Evolutionary conservation across 1,140 invertebrate genomes (phyloP).

Genomic region (Nephila pilipes): DNA sequence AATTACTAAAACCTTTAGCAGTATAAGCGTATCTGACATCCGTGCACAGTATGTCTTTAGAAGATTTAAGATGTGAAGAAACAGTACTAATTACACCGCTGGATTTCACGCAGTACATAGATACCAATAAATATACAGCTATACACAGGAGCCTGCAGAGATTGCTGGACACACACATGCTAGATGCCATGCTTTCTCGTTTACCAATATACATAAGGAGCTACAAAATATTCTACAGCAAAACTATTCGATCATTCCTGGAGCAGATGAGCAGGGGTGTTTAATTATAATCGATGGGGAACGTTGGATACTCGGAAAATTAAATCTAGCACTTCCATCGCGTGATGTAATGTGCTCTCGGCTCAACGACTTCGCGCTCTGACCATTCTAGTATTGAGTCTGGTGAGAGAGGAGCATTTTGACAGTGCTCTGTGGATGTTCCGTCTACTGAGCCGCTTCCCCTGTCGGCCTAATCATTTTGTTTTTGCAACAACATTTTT

Average conservation of each 20-base stretch:
- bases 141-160: background rate
- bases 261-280: background rate
- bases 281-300: background rate
- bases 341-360: too few relatives aligned
- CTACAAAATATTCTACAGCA: background rate
- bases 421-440: slow-evolving; percentile 6
- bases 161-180: background rate
- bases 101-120: background rate
- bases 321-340: background rate
- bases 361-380: background rate
- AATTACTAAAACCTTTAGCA: slow-evolving; percentile 11
- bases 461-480: background rate
- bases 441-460: background rate
- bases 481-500: background rate
- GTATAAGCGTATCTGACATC: slow-evolving; percentile 22
- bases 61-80: background rate
- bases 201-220: background rate
- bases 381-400: background rate
- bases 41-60: slow-evolving; percentile 6
- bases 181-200: slow-evolving; percentile 12
- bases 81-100: slow-evolving; percentile 31
- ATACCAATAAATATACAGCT: slow-evolving; percentile 9
- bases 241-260: background rate
- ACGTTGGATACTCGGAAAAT: background rate
- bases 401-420: background rate